These are phyloP conservation scores for Ophioninae sp. DNA, from an alignment of 2,888 invertebrate species.

Conservation along the genomic window DNA sequence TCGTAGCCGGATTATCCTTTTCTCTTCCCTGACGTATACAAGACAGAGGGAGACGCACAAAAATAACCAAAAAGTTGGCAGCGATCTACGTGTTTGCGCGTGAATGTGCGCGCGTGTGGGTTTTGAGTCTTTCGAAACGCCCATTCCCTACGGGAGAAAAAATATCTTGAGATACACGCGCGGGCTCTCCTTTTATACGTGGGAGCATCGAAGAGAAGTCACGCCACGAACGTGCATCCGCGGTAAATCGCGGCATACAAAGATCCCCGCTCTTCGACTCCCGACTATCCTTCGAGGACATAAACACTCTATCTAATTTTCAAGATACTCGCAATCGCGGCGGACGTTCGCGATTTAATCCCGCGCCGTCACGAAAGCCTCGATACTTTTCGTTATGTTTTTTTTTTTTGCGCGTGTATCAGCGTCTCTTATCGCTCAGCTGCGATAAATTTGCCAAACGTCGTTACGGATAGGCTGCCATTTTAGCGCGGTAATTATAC, in stretches of 20 bases:
- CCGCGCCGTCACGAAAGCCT: constrained; percentile 18
- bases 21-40: constrained; percentile 31
- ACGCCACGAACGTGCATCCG: constrained; percentile 29
- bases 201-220: constrained; percentile 41
- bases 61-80: constrained; percentile 48
- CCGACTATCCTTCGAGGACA: constrained; percentile 31
- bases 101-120: not conserved
- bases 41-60: constrained; percentile 16
- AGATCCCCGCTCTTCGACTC: constrained; percentile 13
- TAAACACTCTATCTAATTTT: constrained; percentile 62
- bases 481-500: not conserved
- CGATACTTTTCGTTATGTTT: not conserved
- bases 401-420: constrained; percentile 4
- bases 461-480: not conserved
- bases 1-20: constrained; percentile 50
- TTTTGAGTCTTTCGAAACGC: constrained; percentile 27
- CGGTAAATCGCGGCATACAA: constrained; percentile 31
- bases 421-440: not conserved
- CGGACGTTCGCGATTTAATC: constrained; percentile 39
- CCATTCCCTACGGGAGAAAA: too few relatives aligned
- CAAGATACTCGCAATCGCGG: constrained; percentile 45
- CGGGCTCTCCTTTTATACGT: constrained; percentile 18
- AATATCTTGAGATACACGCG: constrained; percentile 32
- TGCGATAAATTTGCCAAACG: constrained; percentile 32
- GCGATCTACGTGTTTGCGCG: not conserved